Evolutionary conservation across 2,797 vertebrate genomes (phyloP), one percentile per base, ranked within the genome.

Genomic region (Ataeniobius toweri): DNA sequence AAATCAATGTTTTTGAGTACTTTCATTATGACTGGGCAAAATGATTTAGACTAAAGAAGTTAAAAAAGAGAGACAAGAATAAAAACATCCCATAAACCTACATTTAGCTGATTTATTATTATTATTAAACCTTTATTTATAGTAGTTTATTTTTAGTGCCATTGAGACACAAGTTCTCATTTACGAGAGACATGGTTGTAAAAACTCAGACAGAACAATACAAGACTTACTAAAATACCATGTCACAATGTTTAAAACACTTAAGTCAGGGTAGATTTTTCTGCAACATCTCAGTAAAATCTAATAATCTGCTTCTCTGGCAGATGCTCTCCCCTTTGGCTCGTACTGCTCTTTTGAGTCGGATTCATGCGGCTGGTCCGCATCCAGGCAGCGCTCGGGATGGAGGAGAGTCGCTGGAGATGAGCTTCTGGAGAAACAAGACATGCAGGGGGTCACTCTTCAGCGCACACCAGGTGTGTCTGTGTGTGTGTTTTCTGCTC

Each of bases 341-440:
- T 95, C 96, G 22, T 92, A 97, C 14, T 98, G 97, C 80, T 97
- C 96, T 0, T 98, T 98, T 91, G 97, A 98, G 86, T 86, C 86
- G 41, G 96, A 95, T 71, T 80, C 83, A 0, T 98, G 97, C 83
- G 96, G 96, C 59, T 98, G 97, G 97, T 95, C 92, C 0, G 75
- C 93, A 61, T 90, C 93, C 80, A 93, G 89, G 18, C 89, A 85
- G 83, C 91, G 73, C 46, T 85, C 78, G 1, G 91, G 90, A 58
- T 98, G 97, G 97, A 94, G 89, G 80, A 87, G 95, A 81, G 75
- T 73, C 6, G 89, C 92, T 69, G 94, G 94, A 89, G 88, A 94
- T 36, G 89, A 95, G 59, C 87, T 89, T 0, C 79, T 78, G 71
- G 77, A 90, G 65, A 90, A 81, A 48, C 75, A 87, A 18, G 87